Conservation (phyloP, 2,888 invertebrate species). For the Zonitis immaculata region DNA sequence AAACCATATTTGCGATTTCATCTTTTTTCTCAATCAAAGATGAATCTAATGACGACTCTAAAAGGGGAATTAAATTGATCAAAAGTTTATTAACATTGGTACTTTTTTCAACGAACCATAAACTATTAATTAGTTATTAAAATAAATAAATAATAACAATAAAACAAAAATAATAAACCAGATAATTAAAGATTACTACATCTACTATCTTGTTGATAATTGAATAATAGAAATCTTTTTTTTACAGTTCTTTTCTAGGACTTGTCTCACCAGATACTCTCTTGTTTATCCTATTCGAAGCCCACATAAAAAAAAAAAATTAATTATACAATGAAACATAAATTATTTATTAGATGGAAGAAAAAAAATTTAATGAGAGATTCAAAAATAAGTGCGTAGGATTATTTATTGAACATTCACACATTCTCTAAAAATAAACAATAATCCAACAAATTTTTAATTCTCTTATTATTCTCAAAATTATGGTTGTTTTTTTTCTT, state of each 20-base stretch:
- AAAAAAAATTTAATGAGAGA: not conserved
- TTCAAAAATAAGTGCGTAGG: not conserved
- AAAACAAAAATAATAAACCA: conserved; percentile 7
- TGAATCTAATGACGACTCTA: not conserved
- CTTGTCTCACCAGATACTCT: not conserved
- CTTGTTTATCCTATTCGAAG: not conserved
- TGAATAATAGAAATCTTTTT: not conserved
- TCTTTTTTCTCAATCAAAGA: no score
- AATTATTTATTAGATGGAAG: not conserved
- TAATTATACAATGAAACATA: not conserved
- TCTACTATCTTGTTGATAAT: not conserved
- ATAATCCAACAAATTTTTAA: not conserved
- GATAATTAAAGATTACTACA: conserved; percentile 4
- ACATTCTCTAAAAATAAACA: conserved; percentile 11
- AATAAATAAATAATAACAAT: not conserved
- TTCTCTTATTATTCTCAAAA: no score
- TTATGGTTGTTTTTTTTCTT: not conserved
- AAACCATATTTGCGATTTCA: no score
- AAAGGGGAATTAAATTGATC: not conserved
- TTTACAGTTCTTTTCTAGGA: not conserved
- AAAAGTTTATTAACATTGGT: conserved; percentile 7
- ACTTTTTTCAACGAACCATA: conserved; percentile 19
- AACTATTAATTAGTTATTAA: conserved; percentile 10
- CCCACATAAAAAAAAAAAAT: not conserved
- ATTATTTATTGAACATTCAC: not conserved